phyloP scores from a whole-genome alignment of 2,888 invertebrate species.

The Synanthedon tipuliformis region DNA sequence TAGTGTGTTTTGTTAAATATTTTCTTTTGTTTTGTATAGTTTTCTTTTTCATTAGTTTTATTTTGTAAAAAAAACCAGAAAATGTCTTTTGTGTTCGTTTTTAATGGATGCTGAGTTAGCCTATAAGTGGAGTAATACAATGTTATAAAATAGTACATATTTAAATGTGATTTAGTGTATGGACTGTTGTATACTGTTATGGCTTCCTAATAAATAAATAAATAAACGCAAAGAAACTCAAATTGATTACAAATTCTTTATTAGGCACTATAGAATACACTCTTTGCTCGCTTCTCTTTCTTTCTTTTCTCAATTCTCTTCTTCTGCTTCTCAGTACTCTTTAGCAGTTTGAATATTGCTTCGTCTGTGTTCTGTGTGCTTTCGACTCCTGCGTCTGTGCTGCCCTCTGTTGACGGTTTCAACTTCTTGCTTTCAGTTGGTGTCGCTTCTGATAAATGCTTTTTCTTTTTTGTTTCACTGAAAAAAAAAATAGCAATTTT shows the following conservation, averaged over 20 bases:
- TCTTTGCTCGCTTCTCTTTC: constrained; percentile 51
- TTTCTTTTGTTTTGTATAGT: too few species aligned
- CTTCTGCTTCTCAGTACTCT: constrained; percentile 57
- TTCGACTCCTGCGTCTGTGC: constrained; percentile 17
- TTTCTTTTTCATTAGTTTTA: too few species aligned
- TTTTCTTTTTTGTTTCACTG: constrained; percentile 32
- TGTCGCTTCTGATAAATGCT: constrained; percentile 2
- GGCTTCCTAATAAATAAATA: too few species aligned
- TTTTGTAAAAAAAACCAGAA: too few species aligned
- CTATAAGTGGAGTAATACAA: too few species aligned
- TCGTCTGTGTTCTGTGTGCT: constrained; percentile 25
- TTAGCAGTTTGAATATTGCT: constrained; percentile 47
- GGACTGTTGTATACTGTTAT: too few species aligned
- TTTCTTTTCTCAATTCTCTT: constrained; percentile 44
- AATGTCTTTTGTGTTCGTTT: too few species aligned
- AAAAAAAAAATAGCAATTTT: constrained; percentile 3
- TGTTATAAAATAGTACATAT: too few species aligned
- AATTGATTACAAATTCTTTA: constrained; percentile 10
- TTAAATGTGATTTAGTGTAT: too few species aligned
- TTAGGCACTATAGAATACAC: constrained; percentile 58
- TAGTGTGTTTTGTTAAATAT: too few species aligned
- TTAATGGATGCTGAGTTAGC: too few species aligned
- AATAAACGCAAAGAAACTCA: too few species aligned
- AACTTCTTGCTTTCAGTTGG: constrained; percentile 16
- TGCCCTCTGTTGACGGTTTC: constrained; percentile 39